Percentiles rank a stretch among this genome's conserved stretches.
Evolutionary conservation across 2,888 invertebrate genomes (phyloP).

Genomic region (Xanthia icteritia): DNA sequence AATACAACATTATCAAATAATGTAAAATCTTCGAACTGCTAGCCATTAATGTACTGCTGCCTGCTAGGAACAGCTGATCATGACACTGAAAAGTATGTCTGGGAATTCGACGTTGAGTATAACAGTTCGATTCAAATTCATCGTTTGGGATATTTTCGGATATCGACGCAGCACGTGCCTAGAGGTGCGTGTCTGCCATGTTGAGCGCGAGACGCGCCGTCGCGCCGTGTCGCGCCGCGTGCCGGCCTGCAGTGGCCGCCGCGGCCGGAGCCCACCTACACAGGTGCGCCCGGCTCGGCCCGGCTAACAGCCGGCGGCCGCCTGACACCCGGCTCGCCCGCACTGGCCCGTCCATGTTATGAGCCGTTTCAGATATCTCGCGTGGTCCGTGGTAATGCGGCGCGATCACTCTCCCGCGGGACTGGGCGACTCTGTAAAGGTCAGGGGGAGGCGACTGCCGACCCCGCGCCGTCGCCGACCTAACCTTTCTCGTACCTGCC

Average conservation of each 20-base stretch:
- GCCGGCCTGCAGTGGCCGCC: constrained; percentile 79
- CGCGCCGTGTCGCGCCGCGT: constrained; percentile 69
- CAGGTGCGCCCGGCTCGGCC: constrained; percentile 52
- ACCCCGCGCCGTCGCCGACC: constrained; percentile 68
- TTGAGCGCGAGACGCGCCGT: constrained; percentile 70
- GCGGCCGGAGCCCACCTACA: constrained; percentile 67
- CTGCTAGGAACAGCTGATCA: not conserved
- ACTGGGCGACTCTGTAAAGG: constrained; percentile 77
- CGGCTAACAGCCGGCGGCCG: constrained; percentile 32
- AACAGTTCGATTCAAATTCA: constrained; percentile 10
- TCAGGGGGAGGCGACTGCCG: constrained; percentile 75
- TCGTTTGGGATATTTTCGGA: constrained; percentile 46
- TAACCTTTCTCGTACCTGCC: constrained; percentile 78
- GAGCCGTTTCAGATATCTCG: constrained; percentile 73
- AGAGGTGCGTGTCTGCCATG: constrained; percentile 63
- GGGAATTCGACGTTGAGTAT: not conserved
- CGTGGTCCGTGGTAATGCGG: constrained; percentile 78
- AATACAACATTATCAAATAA: not conserved
- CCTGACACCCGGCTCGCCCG: constrained; percentile 38
- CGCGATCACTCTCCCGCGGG: constrained; percentile 77
- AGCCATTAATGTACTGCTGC: too few species aligned
- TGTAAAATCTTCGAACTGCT: not conserved
- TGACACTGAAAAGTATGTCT: not conserved
- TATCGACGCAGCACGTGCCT: constrained; percentile 36
- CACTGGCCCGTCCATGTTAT: constrained; percentile 72